A percentile compares a stretch with the other conserved stretches of the same genome.
phyloP scores from a whole-genome alignment of 2,888 invertebrate genomes.

The Rhimphoctona megacephalus region DNA sequence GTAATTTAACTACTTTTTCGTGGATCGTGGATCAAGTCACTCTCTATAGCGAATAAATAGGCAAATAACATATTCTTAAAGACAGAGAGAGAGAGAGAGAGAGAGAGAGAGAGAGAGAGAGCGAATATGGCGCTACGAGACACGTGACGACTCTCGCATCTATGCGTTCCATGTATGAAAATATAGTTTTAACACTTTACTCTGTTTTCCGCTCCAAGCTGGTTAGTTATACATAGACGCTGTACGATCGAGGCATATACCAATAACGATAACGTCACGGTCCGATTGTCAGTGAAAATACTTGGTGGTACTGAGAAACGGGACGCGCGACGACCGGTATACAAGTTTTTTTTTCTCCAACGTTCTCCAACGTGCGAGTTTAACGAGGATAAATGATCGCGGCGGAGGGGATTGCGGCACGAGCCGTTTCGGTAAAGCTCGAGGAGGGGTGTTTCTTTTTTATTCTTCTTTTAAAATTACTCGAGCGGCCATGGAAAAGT shows the following conservation, averaged over 20 bases:
- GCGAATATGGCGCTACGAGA: background rate
- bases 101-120: background rate
- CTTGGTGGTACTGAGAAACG: background rate
- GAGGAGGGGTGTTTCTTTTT: background rate
- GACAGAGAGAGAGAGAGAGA: too few species aligned
- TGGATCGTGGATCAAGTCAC: too few species aligned
- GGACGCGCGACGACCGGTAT: background rate
- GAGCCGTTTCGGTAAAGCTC: slow-evolving; percentile 59
- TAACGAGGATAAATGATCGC: slow-evolving; percentile 5
- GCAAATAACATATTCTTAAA: too few species aligned
- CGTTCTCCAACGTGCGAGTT: slow-evolving; percentile 11
- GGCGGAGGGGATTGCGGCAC: slow-evolving; percentile 21
- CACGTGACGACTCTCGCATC: slow-evolving; percentile 31
- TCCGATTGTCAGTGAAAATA: slow-evolving; percentile 47
- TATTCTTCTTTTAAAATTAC: background rate
- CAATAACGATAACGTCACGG: slow-evolving; percentile 55
- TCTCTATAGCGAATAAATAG: too few species aligned
- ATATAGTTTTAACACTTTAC: background rate
- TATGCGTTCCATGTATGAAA: background rate
- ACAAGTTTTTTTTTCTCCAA: background rate
- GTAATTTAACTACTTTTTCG: too few species aligned
- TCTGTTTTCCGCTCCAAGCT: background rate
- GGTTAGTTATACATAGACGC: background rate
- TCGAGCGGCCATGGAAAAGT: background rate
- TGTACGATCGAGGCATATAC: slow-evolving; percentile 50